A percentile compares a stretch with the other conserved stretches of the same genome.
These are phyloP conservation scores for Pandemis heparana DNA, from an alignment of 2,888 invertebrate genomes.

Conservation along the genomic window DNA sequence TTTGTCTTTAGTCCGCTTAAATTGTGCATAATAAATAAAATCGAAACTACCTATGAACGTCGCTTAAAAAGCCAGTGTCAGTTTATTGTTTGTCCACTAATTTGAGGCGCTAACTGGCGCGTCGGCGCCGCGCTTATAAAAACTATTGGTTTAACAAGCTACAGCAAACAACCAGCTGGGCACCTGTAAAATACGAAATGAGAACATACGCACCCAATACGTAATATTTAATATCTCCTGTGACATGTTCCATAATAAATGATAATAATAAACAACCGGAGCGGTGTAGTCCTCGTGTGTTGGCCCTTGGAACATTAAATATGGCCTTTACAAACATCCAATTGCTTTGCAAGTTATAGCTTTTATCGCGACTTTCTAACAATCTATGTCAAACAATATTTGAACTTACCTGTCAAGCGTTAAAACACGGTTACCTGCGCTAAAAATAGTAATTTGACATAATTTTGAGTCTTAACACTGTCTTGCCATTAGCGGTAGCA, in stretches of 20 bases:
- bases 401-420: too few species aligned
- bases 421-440: too few species aligned
- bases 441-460: background rate
- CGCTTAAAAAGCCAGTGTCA: slow-evolving; percentile 20
- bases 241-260: too few species aligned
- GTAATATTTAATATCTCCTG: too few species aligned
- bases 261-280: too few species aligned
- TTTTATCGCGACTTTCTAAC: too few species aligned
- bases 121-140: slow-evolving; percentile 5
- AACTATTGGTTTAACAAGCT: slow-evolving; percentile 22
- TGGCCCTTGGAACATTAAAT: too few species aligned
- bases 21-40: background rate
- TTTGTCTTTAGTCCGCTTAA: background rate
- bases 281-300: too few species aligned
- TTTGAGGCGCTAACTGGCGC: slow-evolving; percentile 29
- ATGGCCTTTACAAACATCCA: too few species aligned
- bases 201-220: too few species aligned
- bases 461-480: background rate
- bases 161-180: background rate
- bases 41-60: background rate
- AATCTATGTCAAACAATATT: too few species aligned
- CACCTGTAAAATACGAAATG: slow-evolving; percentile 2
- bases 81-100: slow-evolving; percentile 23
- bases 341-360: too few species aligned
- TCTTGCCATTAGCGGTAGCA: slow-evolving; percentile 1